phyloP scores from a whole-genome alignment of 23 tunicate species.

The Trididemnum miniatum region DNA sequence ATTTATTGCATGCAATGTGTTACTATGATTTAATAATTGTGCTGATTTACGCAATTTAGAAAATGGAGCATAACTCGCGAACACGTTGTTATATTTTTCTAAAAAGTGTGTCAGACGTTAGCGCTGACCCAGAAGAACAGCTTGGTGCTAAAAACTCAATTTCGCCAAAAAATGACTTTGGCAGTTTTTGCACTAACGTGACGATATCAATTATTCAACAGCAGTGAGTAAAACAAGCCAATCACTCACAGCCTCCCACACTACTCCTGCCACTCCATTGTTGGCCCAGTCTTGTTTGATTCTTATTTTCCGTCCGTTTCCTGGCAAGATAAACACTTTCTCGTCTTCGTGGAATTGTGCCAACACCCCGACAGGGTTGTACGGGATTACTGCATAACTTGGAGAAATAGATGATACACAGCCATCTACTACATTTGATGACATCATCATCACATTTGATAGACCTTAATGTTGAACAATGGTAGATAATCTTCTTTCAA shows the following conservation, averaged over 20 bases:
- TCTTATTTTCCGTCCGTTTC: neutral
- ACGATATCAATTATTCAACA: too few species aligned
- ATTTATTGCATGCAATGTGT: too few species aligned
- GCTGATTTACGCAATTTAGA: too few species aligned
- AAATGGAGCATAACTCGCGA: too few species aligned
- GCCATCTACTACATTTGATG: neutral
- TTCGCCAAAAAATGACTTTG: too few species aligned
- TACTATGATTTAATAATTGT: too few species aligned
- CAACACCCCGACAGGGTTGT: constrained; percentile 4
- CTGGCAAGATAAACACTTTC: neutral
- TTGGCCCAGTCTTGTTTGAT: constrained; percentile 32
- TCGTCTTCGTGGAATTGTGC: constrained; percentile 9
- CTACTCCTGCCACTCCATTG: constrained; percentile 58
- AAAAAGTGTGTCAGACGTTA: too few species aligned
- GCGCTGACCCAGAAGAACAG: too few species aligned
- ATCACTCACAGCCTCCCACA: constrained; percentile 62
- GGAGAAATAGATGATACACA: neutral
- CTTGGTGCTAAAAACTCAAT: too few species aligned
- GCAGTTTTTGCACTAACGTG: too few species aligned
- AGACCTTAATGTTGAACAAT: neutral
- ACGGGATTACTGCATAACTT: constrained; percentile 22
- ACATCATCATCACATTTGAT: neutral
- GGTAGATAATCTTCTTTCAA: neutral
- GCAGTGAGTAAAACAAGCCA: too few species aligned
- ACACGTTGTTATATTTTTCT: too few species aligned